These are phyloP conservation scores for Silurus glanis DNA, from an alignment of 2,113 vertebrate species.

Conservation along the genomic window DNA sequence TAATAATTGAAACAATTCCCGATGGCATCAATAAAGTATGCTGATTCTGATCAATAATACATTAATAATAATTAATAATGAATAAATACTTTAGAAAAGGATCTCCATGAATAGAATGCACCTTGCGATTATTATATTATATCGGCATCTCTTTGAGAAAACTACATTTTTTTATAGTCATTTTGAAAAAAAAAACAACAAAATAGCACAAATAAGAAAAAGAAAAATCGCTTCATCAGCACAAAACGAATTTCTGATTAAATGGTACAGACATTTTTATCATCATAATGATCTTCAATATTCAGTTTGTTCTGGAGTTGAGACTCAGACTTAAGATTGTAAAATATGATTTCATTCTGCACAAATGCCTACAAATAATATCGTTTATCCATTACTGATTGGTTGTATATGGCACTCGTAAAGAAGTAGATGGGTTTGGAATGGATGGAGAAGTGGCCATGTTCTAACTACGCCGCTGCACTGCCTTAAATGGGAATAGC, in stretches of 20 bases:
- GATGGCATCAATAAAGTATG: too few relatives aligned
- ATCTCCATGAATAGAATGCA: not conserved
- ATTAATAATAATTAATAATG: not conserved
- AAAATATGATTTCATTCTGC: constrained; percentile 4
- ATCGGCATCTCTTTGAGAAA: not conserved
- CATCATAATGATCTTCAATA: not conserved
- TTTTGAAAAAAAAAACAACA: not conserved
- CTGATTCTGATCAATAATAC: not conserved
- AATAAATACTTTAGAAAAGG: not conserved
- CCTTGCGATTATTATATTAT: not conserved
- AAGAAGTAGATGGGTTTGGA: constrained; percentile 24
- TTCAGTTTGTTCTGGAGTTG: not conserved
- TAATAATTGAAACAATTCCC: too few relatives aligned
- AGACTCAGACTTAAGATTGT: not conserved
- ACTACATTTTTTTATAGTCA: not conserved
- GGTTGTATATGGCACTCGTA: constrained; percentile 16
- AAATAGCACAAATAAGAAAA: not conserved
- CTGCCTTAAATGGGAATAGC: constrained; percentile 77
- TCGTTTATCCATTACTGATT: constrained; percentile 25
- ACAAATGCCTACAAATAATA: constrained; percentile 27
- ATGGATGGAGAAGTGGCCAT: constrained; percentile 28
- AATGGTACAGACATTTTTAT: not conserved
- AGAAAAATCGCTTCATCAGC: not conserved
- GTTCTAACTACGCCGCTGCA: constrained; percentile 56
- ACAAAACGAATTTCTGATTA: not conserved